Percentiles rank a stretch among this genome's conserved stretches.
Evolutionary conservation across 2,797 vertebrate genomes (phyloP).

Genomic region (Dromococcyx pavoninus): DNA sequence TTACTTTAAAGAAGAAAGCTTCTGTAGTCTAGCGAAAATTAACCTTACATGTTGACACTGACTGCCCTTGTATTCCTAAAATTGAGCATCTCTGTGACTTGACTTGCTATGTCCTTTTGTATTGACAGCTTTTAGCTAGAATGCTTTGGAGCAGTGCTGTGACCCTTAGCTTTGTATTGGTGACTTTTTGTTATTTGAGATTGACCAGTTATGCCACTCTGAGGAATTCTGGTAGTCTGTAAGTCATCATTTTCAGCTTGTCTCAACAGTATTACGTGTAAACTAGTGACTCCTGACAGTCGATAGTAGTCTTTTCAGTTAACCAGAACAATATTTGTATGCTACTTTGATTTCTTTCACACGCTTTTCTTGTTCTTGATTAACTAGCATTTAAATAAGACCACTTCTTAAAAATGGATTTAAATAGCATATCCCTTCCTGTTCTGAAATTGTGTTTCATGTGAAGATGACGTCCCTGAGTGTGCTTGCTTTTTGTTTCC

Average conservation of each 20-base stretch:
- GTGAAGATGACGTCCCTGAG: not conserved
- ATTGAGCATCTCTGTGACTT: not conserved
- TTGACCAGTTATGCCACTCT: not conserved
- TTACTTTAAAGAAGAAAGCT: not conserved
- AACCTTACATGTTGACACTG: not conserved
- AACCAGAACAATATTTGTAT: not conserved
- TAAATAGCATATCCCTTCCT: not conserved
- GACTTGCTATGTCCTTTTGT: not conserved
- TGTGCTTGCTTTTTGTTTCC: not conserved
- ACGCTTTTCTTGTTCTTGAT: not conserved
- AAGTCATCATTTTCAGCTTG: not conserved
- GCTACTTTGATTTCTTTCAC: not conserved
- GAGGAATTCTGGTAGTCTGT: not conserved
- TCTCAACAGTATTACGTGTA: not conserved
- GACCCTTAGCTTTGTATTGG: not conserved
- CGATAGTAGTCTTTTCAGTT: not conserved
- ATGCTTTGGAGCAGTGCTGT: not conserved
- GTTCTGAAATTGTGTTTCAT: not conserved
- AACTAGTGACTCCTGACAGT: not conserved
- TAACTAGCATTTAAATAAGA: not conserved
- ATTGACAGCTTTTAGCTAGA: not conserved
- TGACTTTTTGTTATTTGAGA: not conserved
- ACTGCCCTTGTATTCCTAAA: not conserved
- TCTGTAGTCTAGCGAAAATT: not conserved
- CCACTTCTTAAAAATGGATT: not conserved